Base-by-base conservation (phyloP, 2,888 invertebrate species). In the Drosophila helvetica region DNA sequence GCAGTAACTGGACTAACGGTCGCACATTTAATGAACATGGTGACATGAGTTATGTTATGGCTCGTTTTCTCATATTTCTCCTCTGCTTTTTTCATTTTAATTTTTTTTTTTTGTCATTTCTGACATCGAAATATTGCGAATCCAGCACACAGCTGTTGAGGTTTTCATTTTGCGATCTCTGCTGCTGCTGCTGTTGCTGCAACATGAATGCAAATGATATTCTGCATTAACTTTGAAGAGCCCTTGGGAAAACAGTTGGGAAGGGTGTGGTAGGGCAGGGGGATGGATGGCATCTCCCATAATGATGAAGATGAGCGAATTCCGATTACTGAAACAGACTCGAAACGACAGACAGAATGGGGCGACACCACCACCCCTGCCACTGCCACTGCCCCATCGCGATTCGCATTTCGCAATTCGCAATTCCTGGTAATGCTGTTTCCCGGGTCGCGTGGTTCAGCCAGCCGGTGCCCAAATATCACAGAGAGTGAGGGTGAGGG, bases 11-110 rank as follows among this genome's bases (percentile, higher is more conserved):
- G 68, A 70, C 77, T 72, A 69, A 71, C 70, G 38, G 56, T 74
- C 74, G 76, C 74, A 78, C 74, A 82, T 85, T 81, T 85, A 81
- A 81, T 81, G 86, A 81, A 81, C 81, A 85, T 74, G 81, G 71
- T 82, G 85, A 81, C 85, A 82, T 85, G 86, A 82, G 70, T 85
- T 85, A 86, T 82, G 70, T 85, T 85, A 86, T 82, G 80, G 70
- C 61, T 72, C 78, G 81, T 66, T 70, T 79, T 77, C 66, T 58
- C 64, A 45, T 51, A 47, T n/a, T 46, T 46, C 33, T 17, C 10
- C 18, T 12, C 22, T 58, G 33, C 43, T 46, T 58, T 80, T 18
- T 0, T 9, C 46, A 30, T 27, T 12, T 6, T 43, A 22, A 18
- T 45, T 6, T 18, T 45, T 43, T 12, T 15, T 51, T 62, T 69